Evolutionary conservation across 1,140 invertebrate species (phyloP), one percentile per base, ranked within the genome.

Genomic region (Sitophilus oryzae): DNA sequence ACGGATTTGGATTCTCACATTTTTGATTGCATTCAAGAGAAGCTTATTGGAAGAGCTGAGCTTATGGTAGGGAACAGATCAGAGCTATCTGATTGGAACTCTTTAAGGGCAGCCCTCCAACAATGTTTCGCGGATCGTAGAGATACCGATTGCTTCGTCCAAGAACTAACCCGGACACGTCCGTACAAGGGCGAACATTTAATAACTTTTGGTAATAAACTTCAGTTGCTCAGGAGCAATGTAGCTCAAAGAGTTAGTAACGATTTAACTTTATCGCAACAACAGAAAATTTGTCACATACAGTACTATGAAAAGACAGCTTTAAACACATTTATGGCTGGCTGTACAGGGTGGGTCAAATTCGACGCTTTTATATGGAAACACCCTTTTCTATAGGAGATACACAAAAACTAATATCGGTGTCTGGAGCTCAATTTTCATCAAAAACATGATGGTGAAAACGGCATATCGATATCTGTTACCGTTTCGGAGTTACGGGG

Each of bases 11-110:
- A 43, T 21, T n/a, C 42, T n/a, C 40, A 55, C 19, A 4, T 55
- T 41, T 37, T 55, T 42, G 52, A 49, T 10, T 55, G 52, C 49
- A 40, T 55, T 25, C 43, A 48, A 18, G 21, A 49, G n/a, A 55
- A 55, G 41, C 16, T 55, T 1, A 34, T 37, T 10, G 45, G 36
- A 19, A 55, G 38, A 55, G 42, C 52, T 2, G 52, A 54, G 19
- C 9, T 16, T 40, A 49, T 49, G 21, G 45, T 38, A 11, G 52
- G 52, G 18, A 55, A 55, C 23, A 8, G 52, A 8, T n/a, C 36
- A 10, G 34, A 55, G 21, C 1, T 54, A 3, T 19, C 16, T 15
- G 16, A 9, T 37, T 54, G 23, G 52, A 23, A 4, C 2, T 10
- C 3, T 9, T 36, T 34, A 34, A 52, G 44, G 44, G 3, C 9